Percentiles rank a stretch among this genome's conserved stretches.
phyloP scores from a whole-genome alignment of 2,888 invertebrate species.

The Chloroclystis v-ata region DNA sequence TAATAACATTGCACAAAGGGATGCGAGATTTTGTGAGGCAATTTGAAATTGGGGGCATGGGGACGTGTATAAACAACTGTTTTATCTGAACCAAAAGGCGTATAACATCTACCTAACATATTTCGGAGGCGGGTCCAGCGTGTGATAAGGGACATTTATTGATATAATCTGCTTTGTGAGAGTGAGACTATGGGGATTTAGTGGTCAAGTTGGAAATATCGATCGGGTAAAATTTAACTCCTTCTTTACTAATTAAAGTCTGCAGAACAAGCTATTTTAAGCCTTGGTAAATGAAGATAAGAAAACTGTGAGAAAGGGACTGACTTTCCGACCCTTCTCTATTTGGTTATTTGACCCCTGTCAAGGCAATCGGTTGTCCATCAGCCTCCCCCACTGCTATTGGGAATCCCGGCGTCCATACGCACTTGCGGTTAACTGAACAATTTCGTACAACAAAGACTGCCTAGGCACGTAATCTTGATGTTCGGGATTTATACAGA shows the following conservation, averaged over 20 bases:
- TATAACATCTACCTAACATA: slow-evolving; percentile 27
- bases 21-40: slow-evolving; percentile 60
- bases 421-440: slow-evolving; percentile 53
- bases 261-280: too few relatives aligned
- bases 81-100: slow-evolving; percentile 40
- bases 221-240: too few relatives aligned
- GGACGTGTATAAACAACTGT: slow-evolving; percentile 37
- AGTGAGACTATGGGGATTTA: too few relatives aligned
- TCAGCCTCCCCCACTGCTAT: slow-evolving; percentile 59
- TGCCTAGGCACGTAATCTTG: slow-evolving; percentile 29
- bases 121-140: slow-evolving; percentile 30
- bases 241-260: too few relatives aligned
- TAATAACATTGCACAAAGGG: slow-evolving; percentile 69
- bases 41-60: slow-evolving; percentile 55
- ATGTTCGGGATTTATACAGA: slow-evolving; percentile 9
- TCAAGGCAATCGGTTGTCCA: slow-evolving; percentile 55
- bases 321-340: slow-evolving; percentile 35
- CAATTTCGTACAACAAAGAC: slow-evolving; percentile 43
- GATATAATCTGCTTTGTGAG: slow-evolving; percentile 12
- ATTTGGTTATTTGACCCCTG: slow-evolving; percentile 62
- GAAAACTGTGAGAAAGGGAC: slow-evolving; percentile 21
- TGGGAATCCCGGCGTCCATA: slow-evolving; percentile 54
- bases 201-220: too few relatives aligned
- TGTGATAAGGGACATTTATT: slow-evolving; percentile 18
- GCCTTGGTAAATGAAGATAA: slow-evolving; percentile 9